phyloP scores from a whole-genome alignment of 2,888 invertebrate genomes.

The Conops quadrifasciatus region DNA sequence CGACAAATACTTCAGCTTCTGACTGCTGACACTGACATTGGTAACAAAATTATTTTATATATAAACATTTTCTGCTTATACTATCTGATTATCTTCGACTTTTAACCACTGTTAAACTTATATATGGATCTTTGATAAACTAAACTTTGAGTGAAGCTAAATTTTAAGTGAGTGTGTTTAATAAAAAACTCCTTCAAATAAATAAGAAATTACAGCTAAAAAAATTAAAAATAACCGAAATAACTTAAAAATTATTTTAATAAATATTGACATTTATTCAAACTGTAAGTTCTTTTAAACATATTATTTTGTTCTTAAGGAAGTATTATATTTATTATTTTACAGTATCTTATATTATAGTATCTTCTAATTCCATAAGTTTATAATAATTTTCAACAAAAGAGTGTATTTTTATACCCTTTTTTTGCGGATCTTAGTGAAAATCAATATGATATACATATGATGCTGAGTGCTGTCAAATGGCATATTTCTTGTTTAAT shows the following conservation, averaged over 20 bases:
- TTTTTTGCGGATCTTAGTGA: too few relatives aligned
- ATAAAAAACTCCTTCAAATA: too few relatives aligned
- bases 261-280: constrained; percentile 18
- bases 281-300: constrained; percentile 24
- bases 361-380: too few relatives aligned
- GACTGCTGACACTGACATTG: too few relatives aligned
- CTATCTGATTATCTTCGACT: constrained; percentile 5
- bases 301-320: background rate
- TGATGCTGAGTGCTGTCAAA: too few relatives aligned
- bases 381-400: too few relatives aligned
- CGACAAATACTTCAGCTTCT: too few relatives aligned
- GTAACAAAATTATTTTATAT: too few relatives aligned
- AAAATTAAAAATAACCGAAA: background rate
- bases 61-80: too few relatives aligned
- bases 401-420: too few relatives aligned
- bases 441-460: too few relatives aligned
- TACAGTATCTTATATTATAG: background rate
- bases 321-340: constrained; percentile 13
- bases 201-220: background rate
- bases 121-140: constrained; percentile 8
- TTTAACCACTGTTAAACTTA: constrained; percentile 9
- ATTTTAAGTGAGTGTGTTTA: constrained; percentile 16
- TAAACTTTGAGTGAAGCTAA: constrained; percentile 17
- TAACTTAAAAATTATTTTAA: background rate
- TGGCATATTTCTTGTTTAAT: too few relatives aligned